These are phyloP conservation scores for Pygmarrhopalites habei DNA, from an alignment of 1,140 invertebrate genomes.

Conservation along the genomic window DNA sequence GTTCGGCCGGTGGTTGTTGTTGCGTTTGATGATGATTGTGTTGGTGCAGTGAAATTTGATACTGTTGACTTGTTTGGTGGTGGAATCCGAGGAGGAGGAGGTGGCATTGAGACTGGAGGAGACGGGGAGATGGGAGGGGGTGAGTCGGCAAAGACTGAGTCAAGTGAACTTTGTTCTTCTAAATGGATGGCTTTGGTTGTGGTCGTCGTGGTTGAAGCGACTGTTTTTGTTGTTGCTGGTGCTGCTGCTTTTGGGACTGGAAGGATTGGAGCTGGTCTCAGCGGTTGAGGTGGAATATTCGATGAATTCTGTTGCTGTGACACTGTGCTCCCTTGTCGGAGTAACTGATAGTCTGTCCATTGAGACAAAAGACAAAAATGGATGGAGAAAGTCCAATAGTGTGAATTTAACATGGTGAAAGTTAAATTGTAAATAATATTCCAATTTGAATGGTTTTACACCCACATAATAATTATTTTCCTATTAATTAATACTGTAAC, in stretches of 20 bases:
- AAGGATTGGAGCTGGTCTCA: conserved; percentile 49
- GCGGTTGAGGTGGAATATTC: conserved; percentile 51
- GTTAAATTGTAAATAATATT: no score
- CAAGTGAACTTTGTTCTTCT: conserved; percentile 32
- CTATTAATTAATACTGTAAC: background rate
- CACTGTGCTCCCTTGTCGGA: conserved; percentile 37
- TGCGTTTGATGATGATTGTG: conserved; percentile 41
- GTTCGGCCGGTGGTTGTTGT: conserved; percentile 38
- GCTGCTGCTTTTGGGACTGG: no score
- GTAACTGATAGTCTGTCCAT: conserved; percentile 45
- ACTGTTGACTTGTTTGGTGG: background rate
- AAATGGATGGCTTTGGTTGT: background rate
- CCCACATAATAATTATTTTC: no score
- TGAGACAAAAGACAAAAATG: no score
- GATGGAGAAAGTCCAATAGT: no score
- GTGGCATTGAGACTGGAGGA: conserved; percentile 19
- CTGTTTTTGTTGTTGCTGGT: conserved; percentile 38
- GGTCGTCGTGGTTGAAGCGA: background rate
- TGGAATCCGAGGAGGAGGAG: conserved; percentile 12
- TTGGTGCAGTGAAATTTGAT: conserved; percentile 40
- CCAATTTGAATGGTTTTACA: no score
- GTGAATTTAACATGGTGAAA: no score
- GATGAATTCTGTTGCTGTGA: conserved; percentile 22
- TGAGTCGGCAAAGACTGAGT: conserved; percentile 41
- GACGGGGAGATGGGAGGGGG: conserved; percentile 38